Evolutionary conservation across 2,797 vertebrate species (phyloP), one percentile per base, ranked within the genome.

Genomic region (Parauchenoglanis punctatus): DNA sequence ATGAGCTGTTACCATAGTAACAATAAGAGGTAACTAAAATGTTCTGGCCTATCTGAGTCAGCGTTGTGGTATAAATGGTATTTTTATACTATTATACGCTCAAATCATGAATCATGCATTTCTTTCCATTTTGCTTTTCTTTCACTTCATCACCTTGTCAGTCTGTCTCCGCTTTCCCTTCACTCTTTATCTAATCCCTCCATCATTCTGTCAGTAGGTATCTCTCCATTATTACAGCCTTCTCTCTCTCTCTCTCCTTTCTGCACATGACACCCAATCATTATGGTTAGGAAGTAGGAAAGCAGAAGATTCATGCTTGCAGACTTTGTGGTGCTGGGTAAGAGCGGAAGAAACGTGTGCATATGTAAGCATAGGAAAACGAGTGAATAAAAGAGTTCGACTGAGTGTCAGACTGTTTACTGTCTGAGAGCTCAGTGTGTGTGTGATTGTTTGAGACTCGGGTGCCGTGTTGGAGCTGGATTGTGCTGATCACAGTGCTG

Each of bases 401-500:
- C 56, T 40, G 31, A 58, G 59, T 75, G 88, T 87, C 59, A 1
- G 78, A 46, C 13, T 87, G 52, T 89, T 81, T 68, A 46, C 78
- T 28, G 72, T 83, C 77, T 49, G 75, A 76, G 63, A 76, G 86
- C 35, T 28, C 23, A 0, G 73, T 54, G 49, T 65, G 54, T 59
- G 56, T 65, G 28, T 78, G 40, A 35, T 6, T 81, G 84, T 87
- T 78, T 86, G 84, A 78, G 52, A 20, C 54, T 40, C n/a, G 20
- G 83, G 54, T 4, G 35, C 58, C 15, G 17, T 46, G 80, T 68
- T 35, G 49, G 15, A 88, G 88, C 87, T 80, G 59, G 73, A 87
- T 84, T 86, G 89, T 90, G 59, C 73, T 80, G 84, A 90, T 90
- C 87, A 85, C 87, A 87, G 81, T 40, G 84, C 89, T 86, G 88